Conservation (phyloP, 2,888 invertebrate species). For the Malthinus seriepunctatus region DNA sequence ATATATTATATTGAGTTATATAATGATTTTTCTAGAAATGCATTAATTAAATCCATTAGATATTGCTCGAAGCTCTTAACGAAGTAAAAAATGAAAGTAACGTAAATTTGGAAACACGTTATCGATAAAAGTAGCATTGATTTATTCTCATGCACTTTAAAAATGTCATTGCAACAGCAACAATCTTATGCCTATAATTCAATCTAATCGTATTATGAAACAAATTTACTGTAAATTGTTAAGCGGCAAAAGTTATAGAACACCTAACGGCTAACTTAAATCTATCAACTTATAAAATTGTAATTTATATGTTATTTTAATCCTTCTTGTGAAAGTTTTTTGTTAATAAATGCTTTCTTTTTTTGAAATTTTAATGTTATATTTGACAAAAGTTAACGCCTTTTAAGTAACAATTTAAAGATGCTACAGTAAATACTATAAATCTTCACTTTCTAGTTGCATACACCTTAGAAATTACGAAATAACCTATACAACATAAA, state of each 20-base stretch:
- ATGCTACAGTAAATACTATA: slow-evolving; percentile 1
- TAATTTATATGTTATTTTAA: slow-evolving; percentile 1
- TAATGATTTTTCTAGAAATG: no score
- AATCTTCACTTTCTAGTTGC: slow-evolving; percentile 8
- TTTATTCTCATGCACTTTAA: no score
- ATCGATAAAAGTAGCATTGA: no score
- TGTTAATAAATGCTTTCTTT: not conserved
- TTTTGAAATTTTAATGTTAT: not conserved
- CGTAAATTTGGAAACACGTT: no score
- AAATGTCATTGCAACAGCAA: no score
- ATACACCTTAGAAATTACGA: slow-evolving; percentile 4
- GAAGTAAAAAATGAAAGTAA: no score
- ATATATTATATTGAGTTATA: no score
- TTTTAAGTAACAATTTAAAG: slow-evolving; percentile 2
- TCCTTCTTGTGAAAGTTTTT: slow-evolving; percentile 1
- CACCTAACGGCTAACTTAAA: not conserved
- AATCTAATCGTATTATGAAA: slow-evolving; percentile 2
- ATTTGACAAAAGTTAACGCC: no score
- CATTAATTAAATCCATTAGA: no score
- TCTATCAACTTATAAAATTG: slow-evolving; percentile 1
- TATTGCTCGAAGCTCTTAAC: no score
- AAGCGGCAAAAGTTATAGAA: no score
- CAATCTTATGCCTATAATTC: no score
- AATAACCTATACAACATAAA: slow-evolving; percentile 3
- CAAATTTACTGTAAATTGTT: slow-evolving; percentile 3